Conservation (phyloP, 2,113 vertebrate species). For the Microtus oregoni region DNA sequence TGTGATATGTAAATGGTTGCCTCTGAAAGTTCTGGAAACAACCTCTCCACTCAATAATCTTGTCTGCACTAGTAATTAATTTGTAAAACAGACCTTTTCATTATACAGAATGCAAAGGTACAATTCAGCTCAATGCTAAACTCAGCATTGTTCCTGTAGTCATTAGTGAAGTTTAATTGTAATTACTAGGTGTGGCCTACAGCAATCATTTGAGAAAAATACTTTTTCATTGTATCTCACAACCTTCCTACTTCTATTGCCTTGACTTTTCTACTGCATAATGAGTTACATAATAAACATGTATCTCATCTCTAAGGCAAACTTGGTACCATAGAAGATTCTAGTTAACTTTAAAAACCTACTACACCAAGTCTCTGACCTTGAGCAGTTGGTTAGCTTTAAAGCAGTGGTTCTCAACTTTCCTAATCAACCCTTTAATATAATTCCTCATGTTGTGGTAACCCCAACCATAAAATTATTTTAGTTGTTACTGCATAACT, state of each 20-base stretch:
- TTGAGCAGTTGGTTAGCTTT: background rate
- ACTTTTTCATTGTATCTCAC: background rate
- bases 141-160: background rate
- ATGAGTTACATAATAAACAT: background rate
- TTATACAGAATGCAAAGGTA: constrained; percentile 3
- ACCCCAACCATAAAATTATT: background rate
- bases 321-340: background rate
- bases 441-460: background rate
- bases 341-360: background rate
- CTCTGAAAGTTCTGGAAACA: background rate
- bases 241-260: background rate
- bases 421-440: background rate
- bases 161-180: background rate
- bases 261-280: background rate
- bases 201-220: background rate
- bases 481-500: background rate
- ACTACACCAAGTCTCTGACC: background rate
- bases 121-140: background rate
- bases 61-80: background rate
- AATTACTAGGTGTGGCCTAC: background rate
- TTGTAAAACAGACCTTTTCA: background rate
- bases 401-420: background rate
- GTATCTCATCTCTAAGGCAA: background rate
- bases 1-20: background rate
- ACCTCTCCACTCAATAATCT: background rate